Conservation (phyloP, 2,797 vertebrate species). For the Acridotheres tristis region DNA sequence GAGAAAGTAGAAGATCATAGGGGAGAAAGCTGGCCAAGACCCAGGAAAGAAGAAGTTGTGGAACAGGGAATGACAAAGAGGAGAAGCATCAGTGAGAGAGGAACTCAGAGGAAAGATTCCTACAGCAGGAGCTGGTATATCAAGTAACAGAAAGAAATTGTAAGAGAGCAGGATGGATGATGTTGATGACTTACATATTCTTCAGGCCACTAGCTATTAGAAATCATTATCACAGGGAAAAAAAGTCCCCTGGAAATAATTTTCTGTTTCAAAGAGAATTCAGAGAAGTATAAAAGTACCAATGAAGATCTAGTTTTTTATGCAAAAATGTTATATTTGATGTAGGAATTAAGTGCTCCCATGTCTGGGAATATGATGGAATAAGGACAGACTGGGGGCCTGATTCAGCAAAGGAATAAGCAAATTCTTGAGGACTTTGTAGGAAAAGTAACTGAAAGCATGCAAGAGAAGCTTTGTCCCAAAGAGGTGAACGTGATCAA, state of each 20-base stretch:
- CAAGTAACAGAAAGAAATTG: background rate
- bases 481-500: background rate
- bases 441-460: background rate
- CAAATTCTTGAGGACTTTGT: background rate
- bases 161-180: background rate
- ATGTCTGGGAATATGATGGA: background rate
- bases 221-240: background rate
- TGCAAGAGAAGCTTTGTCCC: background rate
- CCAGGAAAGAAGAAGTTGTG: background rate
- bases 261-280: background rate
- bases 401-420: background rate
- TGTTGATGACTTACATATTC: background rate
- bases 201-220: background rate
- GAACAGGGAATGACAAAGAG: background rate
- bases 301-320: background rate
- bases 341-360: background rate
- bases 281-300: background rate
- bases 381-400: background rate
- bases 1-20: conserved; percentile 13
- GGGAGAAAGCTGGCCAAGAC: conserved; percentile 14
- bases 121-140: background rate
- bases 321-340: background rate
- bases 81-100: background rate
- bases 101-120: background rate
- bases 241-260: background rate